phyloP scores from a whole-genome alignment of 37 sponge, comb jelly and placozoan genomes.

The Chondrilla cf. caribensis region DNA sequence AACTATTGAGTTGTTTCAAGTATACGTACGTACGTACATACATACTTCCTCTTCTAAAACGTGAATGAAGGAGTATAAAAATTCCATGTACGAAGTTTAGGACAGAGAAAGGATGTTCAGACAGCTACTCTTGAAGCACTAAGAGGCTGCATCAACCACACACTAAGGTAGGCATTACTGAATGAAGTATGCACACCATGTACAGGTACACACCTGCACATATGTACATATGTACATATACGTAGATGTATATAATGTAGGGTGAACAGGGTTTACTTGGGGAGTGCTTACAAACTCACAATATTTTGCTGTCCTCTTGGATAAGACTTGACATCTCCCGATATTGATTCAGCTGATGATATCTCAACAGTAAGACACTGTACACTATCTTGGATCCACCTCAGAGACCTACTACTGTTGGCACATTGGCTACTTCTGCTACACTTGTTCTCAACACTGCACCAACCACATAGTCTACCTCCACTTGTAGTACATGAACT shows the following conservation, averaged over 20 bases:
- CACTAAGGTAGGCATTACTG: not conserved
- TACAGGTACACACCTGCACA: too few relatives aligned
- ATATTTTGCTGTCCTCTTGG: not conserved
- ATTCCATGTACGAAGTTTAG: too few relatives aligned
- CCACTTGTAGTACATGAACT: slow-evolving; percentile 46
- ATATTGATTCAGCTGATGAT: slow-evolving; percentile 20
- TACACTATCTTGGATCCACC: slow-evolving; percentile 14
- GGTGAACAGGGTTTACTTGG: too few relatives aligned
- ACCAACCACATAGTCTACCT: slow-evolving; percentile 93
- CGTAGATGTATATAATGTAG: not conserved
- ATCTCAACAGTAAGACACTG: not conserved
- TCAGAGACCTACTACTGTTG: slow-evolving; percentile 19
- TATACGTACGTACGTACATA: not conserved
- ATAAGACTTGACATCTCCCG: slow-evolving; percentile 14
- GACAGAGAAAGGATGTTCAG: too few relatives aligned
- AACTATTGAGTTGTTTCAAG: not conserved
- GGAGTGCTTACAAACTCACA: not conserved
- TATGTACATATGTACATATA: too few relatives aligned
- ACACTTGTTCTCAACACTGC: slow-evolving; percentile 52
- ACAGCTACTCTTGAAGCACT: too few relatives aligned
- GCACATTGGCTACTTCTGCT: slow-evolving; percentile 32
- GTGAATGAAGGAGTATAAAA: too few relatives aligned
- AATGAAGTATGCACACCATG: not conserved
- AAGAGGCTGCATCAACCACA: too few relatives aligned
- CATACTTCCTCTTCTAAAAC: too few relatives aligned